Conservation (phyloP, 2,797 vertebrate genomes). For the Sebastes variabilis region DNA sequence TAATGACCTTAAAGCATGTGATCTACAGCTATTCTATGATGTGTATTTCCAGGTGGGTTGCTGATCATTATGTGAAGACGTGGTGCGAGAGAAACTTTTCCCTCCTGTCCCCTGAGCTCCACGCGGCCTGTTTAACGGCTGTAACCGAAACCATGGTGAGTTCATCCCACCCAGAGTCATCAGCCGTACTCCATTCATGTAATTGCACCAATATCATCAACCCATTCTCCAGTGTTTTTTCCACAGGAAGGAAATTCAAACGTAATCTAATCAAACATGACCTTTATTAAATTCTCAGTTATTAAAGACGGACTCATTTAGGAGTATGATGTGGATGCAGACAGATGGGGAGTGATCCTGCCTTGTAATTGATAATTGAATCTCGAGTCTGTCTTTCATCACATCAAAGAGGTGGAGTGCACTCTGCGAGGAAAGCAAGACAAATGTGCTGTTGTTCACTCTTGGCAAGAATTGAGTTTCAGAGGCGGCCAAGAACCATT, state of each 20-base stretch:
- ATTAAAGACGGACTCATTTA: constrained; percentile 57
- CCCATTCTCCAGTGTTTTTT: constrained; percentile 39
- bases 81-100: constrained; percentile 95
- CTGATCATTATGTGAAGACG: constrained; percentile 91
- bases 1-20: not conserved
- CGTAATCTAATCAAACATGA: constrained; percentile 64
- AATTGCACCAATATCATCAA: constrained; percentile 38
- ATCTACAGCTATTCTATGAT: not conserved
- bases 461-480: constrained; percentile 14
- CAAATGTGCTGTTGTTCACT: constrained; percentile 30
- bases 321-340: constrained; percentile 45
- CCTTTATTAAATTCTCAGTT: constrained; percentile 69
- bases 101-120: constrained; percentile 88
- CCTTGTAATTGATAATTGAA: constrained; percentile 56
- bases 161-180: constrained; percentile 29
- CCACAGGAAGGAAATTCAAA: constrained; percentile 68
- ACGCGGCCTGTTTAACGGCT: constrained; percentile 86
- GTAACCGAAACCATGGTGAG: constrained; percentile 90
- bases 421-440: constrained; percentile 14
- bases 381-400: constrained; percentile 46
- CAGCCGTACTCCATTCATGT: constrained; percentile 3
- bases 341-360: constrained; percentile 46
- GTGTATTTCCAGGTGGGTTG: constrained; percentile 87
- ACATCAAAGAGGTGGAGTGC: not conserved
- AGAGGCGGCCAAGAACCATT: constrained; percentile 33